Evolutionary conservation across 2,113 vertebrate species (phyloP).

Genomic region (Stigmatopora argus): DNA sequence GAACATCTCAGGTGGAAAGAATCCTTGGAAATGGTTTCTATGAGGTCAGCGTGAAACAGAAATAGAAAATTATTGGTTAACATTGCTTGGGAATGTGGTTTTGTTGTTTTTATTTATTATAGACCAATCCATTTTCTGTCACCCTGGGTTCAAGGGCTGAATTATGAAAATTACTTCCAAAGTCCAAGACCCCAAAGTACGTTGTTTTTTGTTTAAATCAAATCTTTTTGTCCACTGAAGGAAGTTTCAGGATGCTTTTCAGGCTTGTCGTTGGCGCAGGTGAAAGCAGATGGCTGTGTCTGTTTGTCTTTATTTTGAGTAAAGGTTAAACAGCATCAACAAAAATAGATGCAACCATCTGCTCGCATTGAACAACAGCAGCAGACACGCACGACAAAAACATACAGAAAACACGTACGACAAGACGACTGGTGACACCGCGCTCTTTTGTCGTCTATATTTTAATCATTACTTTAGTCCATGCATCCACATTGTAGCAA

Average conservation of each 20-base stretch:
- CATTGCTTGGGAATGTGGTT: too few relatives aligned
- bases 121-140: background rate
- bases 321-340: conserved; percentile 49
- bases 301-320: conserved; percentile 42
- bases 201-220: background rate
- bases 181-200: background rate
- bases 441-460: background rate
- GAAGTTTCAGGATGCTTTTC: conserved; percentile 4
- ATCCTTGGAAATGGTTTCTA: too few relatives aligned
- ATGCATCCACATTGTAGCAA: background rate
- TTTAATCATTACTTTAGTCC: background rate
- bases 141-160: background rate
- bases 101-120: background rate
- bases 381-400: background rate
- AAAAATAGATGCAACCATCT: conserved; percentile 46
- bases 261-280: background rate
- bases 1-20: too few relatives aligned
- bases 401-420: background rate
- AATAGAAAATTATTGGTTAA: too few relatives aligned
- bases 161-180: background rate
- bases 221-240: background rate
- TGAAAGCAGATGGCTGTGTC: conserved; percentile 41
- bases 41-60: too few relatives aligned
- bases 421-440: background rate
- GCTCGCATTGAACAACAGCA: conserved; percentile 16